Evolutionary conservation across 2,888 invertebrate species (phyloP).

Genomic region (Amiota communis): DNA sequence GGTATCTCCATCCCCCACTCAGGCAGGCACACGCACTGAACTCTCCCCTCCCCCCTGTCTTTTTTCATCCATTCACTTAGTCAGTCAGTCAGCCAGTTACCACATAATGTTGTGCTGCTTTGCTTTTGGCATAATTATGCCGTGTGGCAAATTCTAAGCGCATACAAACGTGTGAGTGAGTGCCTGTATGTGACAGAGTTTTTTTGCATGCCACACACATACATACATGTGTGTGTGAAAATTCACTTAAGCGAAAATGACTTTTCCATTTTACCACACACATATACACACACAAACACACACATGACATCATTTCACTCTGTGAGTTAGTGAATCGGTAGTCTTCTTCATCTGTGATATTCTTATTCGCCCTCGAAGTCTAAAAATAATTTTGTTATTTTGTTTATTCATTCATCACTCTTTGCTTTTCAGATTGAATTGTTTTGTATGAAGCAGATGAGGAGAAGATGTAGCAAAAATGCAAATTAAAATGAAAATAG

Average conservation of each 20-base stretch:
- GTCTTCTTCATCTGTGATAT: neutral
- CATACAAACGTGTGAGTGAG: no score
- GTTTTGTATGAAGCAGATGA: neutral
- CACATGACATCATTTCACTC: neutral
- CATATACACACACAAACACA: neutral
- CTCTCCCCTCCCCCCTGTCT: no score
- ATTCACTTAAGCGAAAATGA: slow-evolving; percentile 24
- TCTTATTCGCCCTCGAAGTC: slow-evolving; percentile 51
- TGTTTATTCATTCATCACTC: slow-evolving; percentile 52
- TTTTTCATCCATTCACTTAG: no score
- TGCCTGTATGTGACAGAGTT: neutral
- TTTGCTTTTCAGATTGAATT: slow-evolving; percentile 19
- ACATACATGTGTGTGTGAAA: neutral
- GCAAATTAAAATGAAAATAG: slow-evolving; percentile 20
- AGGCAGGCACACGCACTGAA: no score
- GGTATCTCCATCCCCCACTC: slow-evolving; percentile 36
- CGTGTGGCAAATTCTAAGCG: neutral
- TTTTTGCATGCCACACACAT: neutral
- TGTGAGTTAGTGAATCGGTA: neutral
- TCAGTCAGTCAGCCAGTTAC: no score
- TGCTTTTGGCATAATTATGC: slow-evolving; percentile 7
- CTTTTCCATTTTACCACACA: slow-evolving; percentile 18
- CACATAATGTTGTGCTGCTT: neutral
- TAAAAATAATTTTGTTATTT: slow-evolving; percentile 60
- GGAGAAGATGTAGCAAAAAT: neutral